Conservation (phyloP, 2,113 vertebrate species). For the Pristiophorus japonicus region DNA sequence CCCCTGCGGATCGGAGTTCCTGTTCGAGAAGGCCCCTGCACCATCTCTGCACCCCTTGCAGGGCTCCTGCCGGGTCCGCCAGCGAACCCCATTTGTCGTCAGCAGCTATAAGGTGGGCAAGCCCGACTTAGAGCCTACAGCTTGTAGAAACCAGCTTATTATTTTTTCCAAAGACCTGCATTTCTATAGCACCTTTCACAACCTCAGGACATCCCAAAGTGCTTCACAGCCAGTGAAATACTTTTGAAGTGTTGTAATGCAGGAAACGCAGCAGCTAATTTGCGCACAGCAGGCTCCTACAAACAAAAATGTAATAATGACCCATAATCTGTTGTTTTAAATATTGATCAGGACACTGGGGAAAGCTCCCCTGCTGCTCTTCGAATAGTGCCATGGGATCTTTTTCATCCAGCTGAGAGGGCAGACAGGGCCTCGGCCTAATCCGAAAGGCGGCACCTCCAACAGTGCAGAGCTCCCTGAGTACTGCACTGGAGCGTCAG, state of each 20-base stretch:
- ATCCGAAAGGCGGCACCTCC: background rate
- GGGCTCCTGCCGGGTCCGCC: conserved; percentile 53
- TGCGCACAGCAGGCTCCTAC: background rate
- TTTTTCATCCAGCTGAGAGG: background rate
- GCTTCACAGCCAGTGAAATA: background rate
- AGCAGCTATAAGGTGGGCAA: conserved; percentile 63
- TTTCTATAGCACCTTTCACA: background rate
- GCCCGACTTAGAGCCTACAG: background rate
- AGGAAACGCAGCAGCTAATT: background rate
- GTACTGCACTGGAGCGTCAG: background rate
- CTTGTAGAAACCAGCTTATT: background rate
- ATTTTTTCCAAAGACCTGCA: background rate
- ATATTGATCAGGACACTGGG: background rate
- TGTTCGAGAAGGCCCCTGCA: conserved; percentile 54
- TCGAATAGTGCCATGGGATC: background rate
- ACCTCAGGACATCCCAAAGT: too few relatives aligned
- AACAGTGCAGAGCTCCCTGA: background rate
- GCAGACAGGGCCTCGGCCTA: background rate
- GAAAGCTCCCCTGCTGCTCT: background rate
- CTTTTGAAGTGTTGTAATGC: background rate
- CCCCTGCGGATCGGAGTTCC: conserved; percentile 75
- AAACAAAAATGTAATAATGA: background rate
- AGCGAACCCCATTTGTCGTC: conserved; percentile 70
- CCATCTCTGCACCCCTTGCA: conserved; percentile 57
- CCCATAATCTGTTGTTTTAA: background rate